phyloP scores from a whole-genome alignment of 2,888 invertebrate species.

The Hydriomena furcata region DNA sequence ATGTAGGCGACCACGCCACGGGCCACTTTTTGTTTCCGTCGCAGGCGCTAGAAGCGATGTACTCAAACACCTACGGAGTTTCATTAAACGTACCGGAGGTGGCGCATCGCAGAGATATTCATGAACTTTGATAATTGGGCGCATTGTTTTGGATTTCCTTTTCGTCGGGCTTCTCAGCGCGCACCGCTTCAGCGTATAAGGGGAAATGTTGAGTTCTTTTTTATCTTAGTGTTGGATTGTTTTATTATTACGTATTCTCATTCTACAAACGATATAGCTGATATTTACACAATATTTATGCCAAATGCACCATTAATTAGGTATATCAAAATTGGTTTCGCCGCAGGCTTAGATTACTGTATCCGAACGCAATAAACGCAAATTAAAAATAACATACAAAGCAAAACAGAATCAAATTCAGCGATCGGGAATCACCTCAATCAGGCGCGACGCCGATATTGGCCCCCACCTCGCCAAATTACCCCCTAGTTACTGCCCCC shows the following conservation, averaged over 20 bases:
- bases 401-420: conserved; percentile 70
- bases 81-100: conserved; percentile 67
- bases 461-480: conserved; percentile 80
- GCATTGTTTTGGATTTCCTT: conserved; percentile 38
- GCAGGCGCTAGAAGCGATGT: conserved; percentile 78
- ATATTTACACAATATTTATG: too few relatives aligned
- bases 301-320: too few relatives aligned
- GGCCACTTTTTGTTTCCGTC: conserved; percentile 81
- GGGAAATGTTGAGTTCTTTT: conserved; percentile 2
- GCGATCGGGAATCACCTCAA: conserved; percentile 78
- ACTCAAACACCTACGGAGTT: conserved; percentile 80
- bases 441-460: conserved; percentile 80
- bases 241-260: neutral
- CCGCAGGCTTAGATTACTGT: neutral
- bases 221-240: conserved; percentile 1
- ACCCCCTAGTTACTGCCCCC: conserved; percentile 80
- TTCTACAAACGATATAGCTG: too few relatives aligned
- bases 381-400: conserved; percentile 63
- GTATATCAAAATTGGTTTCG: too few relatives aligned
- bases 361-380: conserved; percentile 44
- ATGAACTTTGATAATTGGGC: conserved; percentile 39
- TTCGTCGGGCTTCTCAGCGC: conserved; percentile 25
- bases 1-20: conserved; percentile 81
- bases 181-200: conserved; percentile 2
- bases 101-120: conserved; percentile 34